Conservation (phyloP, 2,113 vertebrate species). For the Odocoileus virginianus region DNA sequence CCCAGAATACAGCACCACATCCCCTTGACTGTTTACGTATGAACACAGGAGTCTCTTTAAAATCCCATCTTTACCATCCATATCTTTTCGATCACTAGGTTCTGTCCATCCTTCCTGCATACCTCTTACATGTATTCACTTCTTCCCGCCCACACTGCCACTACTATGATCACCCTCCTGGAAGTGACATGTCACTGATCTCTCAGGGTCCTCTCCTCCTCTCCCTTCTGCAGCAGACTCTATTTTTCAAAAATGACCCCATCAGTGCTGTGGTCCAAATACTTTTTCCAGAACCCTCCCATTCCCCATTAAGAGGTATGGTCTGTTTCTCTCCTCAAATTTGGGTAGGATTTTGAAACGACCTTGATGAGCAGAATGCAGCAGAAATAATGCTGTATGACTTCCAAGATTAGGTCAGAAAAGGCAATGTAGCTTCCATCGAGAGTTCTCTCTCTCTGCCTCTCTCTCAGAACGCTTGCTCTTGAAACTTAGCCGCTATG, state of each 20-base stretch:
- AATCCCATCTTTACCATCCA: neutral
- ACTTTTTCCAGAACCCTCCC: neutral
- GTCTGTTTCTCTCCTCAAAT: neutral
- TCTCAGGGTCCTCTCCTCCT: neutral
- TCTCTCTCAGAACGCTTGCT: neutral
- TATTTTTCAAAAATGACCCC: neutral
- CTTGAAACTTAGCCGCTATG: neutral
- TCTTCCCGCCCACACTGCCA: neutral
- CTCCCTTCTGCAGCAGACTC: neutral
- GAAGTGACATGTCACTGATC: neutral
- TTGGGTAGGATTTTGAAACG: neutral
- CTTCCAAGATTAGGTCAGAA: neutral
- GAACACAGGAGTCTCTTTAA: neutral
- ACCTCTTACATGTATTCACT: neutral
- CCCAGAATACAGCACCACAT: neutral
- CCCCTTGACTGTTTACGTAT: neutral
- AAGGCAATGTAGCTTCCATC: neutral
- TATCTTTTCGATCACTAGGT: neutral
- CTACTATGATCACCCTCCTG: neutral
- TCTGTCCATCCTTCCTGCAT: neutral
- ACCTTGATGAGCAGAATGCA: neutral
- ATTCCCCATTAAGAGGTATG: neutral
- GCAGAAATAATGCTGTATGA: neutral
- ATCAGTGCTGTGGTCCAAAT: neutral
- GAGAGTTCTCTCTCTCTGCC: no score